Conservation (phyloP, 2,797 vertebrate genomes). For the Rhynchotus rufescens region DNA sequence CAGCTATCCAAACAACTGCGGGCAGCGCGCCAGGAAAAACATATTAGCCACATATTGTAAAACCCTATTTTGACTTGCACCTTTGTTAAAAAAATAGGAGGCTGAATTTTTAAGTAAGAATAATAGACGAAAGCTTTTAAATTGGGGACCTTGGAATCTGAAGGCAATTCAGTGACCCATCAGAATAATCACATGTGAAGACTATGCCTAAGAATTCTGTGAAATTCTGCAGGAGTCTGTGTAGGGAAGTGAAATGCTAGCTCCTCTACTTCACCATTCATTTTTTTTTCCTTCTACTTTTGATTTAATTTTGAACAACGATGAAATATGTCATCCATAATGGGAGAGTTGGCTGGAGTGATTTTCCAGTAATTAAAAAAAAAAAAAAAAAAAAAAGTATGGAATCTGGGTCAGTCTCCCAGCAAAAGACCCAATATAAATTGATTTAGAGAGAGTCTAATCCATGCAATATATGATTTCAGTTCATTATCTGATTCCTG, state of each 20-base stretch:
- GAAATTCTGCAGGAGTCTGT: not conserved
- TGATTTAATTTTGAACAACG: constrained; percentile 13
- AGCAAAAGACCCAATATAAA: constrained; percentile 41
- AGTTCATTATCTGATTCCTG: constrained; percentile 49
- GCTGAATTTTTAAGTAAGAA: constrained; percentile 52
- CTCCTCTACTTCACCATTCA: not conserved
- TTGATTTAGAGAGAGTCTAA: constrained; percentile 37
- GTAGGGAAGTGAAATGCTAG: not conserved
- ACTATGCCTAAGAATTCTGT: not conserved
- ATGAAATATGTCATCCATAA: constrained; percentile 53
- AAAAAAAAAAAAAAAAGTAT: constrained; percentile 1
- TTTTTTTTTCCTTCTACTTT: constrained; percentile 23
- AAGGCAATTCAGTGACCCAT: constrained; percentile 46
- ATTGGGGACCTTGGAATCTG: constrained; percentile 18
- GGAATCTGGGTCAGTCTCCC: constrained; percentile 51
- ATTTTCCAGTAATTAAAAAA: constrained; percentile 63
- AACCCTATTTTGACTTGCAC: constrained; percentile 57
- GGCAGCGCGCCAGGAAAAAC: constrained; percentile 68
- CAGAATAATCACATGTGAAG: constrained; percentile 32
- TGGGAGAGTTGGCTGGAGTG: constrained; percentile 15
- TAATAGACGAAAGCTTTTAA: constrained; percentile 60
- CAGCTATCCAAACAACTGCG: constrained; percentile 62
- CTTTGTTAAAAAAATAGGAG: constrained; percentile 52
- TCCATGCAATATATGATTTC: constrained; percentile 41
- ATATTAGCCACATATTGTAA: constrained; percentile 60